A percentile compares a stretch with the other conserved stretches of the same genome.
These are phyloP conservation scores for Clusia tigrina DNA, from an alignment of 2,888 invertebrate species.

Conservation along the genomic window DNA sequence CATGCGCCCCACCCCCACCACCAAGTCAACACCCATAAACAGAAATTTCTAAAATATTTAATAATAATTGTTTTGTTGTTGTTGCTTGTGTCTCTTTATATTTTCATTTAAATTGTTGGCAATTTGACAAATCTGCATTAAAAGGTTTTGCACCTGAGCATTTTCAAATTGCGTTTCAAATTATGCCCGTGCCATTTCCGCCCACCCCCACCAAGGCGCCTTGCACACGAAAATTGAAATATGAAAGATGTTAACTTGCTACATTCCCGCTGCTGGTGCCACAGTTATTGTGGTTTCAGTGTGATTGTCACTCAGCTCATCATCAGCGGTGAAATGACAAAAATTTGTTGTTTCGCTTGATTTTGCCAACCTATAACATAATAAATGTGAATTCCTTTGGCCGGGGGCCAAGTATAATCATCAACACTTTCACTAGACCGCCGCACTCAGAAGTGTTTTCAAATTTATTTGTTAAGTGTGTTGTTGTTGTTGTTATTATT, in stretches of 20 bases:
- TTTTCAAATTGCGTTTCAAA: too few relatives aligned
- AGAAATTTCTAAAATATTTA: too few relatives aligned
- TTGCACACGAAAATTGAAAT: not conserved
- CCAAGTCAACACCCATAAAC: too few relatives aligned
- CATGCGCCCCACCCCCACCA: too few relatives aligned
- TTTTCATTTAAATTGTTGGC: too few relatives aligned
- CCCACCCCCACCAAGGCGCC: too few relatives aligned
- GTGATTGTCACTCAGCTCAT: conserved; percentile 3
- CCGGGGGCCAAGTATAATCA: conserved; percentile 57
- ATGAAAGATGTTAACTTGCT: not conserved
- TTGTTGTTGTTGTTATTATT: conserved; percentile 11
- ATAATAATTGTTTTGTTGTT: too few relatives aligned
- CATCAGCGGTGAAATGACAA: not conserved
- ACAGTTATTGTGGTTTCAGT: not conserved
- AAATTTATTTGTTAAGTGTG: conserved; percentile 9
- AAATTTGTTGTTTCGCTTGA: not conserved
- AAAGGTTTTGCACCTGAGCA: too few relatives aligned
- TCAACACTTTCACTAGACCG: conserved; percentile 61
- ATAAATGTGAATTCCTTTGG: conserved; percentile 56
- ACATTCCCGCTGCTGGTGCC: not conserved
- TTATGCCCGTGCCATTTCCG: too few relatives aligned
- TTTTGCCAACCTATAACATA: conserved; percentile 40
- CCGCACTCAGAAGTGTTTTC: conserved; percentile 21
- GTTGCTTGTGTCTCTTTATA: too few relatives aligned
- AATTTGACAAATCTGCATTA: too few relatives aligned